Evolutionary conservation across 2,888 invertebrate species (phyloP).

Genomic region (Ormyrus labotus): DNA sequence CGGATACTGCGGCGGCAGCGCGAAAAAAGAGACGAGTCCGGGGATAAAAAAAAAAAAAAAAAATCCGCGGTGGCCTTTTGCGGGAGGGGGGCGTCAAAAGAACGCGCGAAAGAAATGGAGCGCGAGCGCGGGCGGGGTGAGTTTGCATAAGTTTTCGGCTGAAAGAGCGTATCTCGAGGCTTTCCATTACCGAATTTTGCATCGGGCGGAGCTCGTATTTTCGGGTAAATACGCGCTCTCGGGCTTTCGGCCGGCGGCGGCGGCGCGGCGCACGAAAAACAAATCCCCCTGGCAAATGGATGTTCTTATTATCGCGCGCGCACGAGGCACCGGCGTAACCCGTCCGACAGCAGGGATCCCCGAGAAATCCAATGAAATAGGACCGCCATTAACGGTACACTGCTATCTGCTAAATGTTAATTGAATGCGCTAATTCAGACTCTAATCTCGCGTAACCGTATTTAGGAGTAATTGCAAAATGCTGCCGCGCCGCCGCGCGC

Average conservation of each 20-base stretch:
- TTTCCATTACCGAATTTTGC: constrained; percentile 46
- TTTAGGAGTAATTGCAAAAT: constrained; percentile 72
- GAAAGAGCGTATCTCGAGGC: constrained; percentile 38
- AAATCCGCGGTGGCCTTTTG: too few species aligned
- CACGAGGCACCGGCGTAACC: not conserved
- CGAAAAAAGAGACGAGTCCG: not conserved
- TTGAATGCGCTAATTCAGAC: constrained; percentile 73
- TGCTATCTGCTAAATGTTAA: constrained; percentile 70
- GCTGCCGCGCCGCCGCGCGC: constrained; percentile 60
- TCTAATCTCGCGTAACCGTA: constrained; percentile 72
- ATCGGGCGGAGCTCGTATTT: constrained; percentile 35
- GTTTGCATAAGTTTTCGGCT: constrained; percentile 34
- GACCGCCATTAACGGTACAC: constrained; percentile 60
- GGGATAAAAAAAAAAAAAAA: not conserved
- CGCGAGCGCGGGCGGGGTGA: not conserved
- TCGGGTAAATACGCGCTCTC: constrained; percentile 17
- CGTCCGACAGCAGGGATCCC: constrained; percentile 56
- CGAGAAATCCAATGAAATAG: constrained; percentile 71
- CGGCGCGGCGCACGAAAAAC: constrained; percentile 45
- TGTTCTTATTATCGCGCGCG: constrained; percentile 60
- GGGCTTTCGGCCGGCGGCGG: not conserved
- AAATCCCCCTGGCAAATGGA: constrained; percentile 56
- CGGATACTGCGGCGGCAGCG: not conserved
- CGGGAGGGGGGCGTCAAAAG: not conserved
- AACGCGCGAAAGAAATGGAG: not conserved